Conservation (phyloP, 2,797 vertebrate genomes). For the Chelidonichthys spinosus region DNA sequence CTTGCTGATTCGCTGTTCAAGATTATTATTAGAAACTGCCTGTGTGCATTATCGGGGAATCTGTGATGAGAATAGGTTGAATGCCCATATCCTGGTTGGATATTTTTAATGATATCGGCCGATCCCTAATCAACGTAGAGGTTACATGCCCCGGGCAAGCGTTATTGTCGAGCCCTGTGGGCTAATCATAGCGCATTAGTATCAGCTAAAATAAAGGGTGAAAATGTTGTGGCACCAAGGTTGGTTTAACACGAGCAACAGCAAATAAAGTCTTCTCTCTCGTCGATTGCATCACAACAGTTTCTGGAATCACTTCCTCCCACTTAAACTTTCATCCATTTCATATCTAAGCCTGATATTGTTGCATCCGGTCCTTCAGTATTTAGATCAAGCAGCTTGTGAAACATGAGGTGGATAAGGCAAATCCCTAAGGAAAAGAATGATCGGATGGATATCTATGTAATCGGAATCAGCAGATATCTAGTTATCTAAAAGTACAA, state of each 20-base stretch:
- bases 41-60: no score
- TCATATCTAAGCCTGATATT: not conserved
- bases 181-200: no score
- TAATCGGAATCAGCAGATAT: not conserved
- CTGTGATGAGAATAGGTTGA: no score
- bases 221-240: no score
- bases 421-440: not conserved
- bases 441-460: not conserved
- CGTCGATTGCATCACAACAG: not conserved
- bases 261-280: not conserved
- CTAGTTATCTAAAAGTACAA: not conserved
- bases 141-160: no score
- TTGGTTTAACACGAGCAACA: no score
- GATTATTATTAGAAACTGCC: no score
- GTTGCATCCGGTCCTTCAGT: not conserved
- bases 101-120: not conserved
- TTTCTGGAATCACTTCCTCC: not conserved
- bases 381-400: not conserved
- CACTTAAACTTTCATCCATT: not conserved
- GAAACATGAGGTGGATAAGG: not conserved
- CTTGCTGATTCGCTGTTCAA: no score
- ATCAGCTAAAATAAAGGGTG: no score
- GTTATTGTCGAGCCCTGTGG: no score
- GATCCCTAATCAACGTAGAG: not conserved
- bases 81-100: not conserved